Evolutionary conservation across 2,888 invertebrate species (phyloP).

Genomic region (Volucella zonaria): DNA sequence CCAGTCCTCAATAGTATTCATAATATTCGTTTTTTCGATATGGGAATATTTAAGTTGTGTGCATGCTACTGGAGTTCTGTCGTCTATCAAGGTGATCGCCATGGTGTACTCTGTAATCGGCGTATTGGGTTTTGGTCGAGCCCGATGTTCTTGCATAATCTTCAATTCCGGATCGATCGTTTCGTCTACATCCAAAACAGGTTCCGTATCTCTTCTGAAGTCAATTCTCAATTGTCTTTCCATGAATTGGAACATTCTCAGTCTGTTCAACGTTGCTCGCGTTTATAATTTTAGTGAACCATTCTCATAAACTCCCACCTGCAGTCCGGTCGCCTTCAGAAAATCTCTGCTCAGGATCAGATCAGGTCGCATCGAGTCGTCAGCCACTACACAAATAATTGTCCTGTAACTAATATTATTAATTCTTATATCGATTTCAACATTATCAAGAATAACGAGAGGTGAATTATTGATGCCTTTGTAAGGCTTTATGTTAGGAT

Average conservation of each 20-base stretch:
- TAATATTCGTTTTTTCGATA: background rate
- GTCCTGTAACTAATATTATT: no score
- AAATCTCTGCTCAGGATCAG: no score
- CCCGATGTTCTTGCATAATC: background rate
- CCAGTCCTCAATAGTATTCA: background rate
- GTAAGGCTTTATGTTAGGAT: background rate
- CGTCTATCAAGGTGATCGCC: background rate
- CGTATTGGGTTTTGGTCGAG: no score
- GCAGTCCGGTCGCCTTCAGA: no score
- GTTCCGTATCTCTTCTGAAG: no score
- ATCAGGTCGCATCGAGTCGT: no score
- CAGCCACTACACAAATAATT: no score
- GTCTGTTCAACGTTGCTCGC: no score
- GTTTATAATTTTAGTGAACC: no score
- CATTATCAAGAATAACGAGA: background rate
- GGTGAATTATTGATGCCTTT: constrained; percentile 5
- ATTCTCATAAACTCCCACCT: no score
- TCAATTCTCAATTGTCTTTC: no score
- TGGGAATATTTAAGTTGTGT: background rate
- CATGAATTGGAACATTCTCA: no score
- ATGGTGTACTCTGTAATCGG: background rate
- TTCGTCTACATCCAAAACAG: background rate
- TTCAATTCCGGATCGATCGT: background rate
- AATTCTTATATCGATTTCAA: background rate
- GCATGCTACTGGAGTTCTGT: background rate